Conservation (phyloP, 2,888 invertebrate species). For the Acanthopleura granulata region DNA sequence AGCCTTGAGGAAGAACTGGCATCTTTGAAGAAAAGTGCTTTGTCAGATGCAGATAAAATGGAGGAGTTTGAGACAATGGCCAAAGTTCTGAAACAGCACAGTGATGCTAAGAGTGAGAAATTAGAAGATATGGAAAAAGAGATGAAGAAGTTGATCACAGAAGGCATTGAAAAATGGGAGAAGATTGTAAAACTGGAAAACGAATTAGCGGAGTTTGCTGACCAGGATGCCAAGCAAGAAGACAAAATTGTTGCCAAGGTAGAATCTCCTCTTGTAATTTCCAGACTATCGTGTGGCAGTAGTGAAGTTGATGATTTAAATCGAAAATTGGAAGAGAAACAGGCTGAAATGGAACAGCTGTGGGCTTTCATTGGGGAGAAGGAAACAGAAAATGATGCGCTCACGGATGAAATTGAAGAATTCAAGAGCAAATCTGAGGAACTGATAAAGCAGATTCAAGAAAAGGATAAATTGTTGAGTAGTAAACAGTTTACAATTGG, state of each 20-base stretch:
- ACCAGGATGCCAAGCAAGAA: conserved; percentile 14
- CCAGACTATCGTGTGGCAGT: conserved; percentile 5
- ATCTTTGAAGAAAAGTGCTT: neutral
- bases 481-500: conserved; percentile 15
- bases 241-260: neutral
- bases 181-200: conserved; percentile 13
- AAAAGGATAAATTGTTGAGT: conserved; percentile 22
- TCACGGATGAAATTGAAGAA: conserved; percentile 22
- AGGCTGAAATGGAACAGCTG: conserved; percentile 31
- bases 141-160: conserved; percentile 2
- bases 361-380: conserved; percentile 16
- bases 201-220: neutral
- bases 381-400: conserved; percentile 8
- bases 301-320: conserved; percentile 33
- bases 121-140: neutral
- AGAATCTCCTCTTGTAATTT: neutral
- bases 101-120: conserved; percentile 21
- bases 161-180: neutral
- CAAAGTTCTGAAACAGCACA: conserved; percentile 20
- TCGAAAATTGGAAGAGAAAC: conserved; percentile 30
- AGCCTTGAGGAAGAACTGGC: neutral
- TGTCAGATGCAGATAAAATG: conserved; percentile 22
- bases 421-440: conserved; percentile 26
- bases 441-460: conserved; percentile 33
- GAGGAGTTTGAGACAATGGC: conserved; percentile 26